Evolutionary conservation across 2,797 vertebrate species (phyloP), one percentile per base, ranked within the genome.

Genomic region (Astyanax mexicanus): DNA sequence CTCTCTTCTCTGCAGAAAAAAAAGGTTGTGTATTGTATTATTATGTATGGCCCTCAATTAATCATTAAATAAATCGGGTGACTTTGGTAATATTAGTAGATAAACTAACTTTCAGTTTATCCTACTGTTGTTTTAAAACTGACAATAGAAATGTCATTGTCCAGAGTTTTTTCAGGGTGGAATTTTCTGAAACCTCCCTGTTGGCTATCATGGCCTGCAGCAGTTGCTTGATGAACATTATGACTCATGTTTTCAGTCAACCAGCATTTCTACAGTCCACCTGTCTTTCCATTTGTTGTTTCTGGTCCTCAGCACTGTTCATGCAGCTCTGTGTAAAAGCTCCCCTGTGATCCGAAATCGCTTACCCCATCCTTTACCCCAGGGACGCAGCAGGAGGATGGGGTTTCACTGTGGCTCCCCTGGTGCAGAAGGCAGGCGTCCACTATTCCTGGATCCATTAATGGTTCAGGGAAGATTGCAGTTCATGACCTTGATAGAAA

Each of bases 381-480:
- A 40, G 69, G 47, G 72, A 78, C 38, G 17, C 29, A 40, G 51
- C 65, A 23, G 51, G 49, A 38, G 60, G 72, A 77, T 81, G 58
- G 49, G 45, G 71, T 84, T 78, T 75, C 68, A 69, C 44, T 9
- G 65, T 69, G 49, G 68, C 73, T 81, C 17, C 74, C 74, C 73
- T 74, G 72, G 64, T 68, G 64, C 69, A 85, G 84, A 85, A 90
- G 86, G 86, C 78, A 65, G 82, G 82, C 79, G 80, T 84, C 38
- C 45, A 77, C 79, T 85, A 85, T 80, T 85, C 75, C 81, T 82
- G 71, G 80, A 62, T 23, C 35, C n/a, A 4, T 29, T 51, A 61
- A 67, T 74, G 61, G 68, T 51, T 65, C 29, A 21, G 8, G 64
- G 32, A 44, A 58, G 37, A 42, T n/a, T 4, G 49, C 40, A 57